A percentile compares a stretch with the other conserved stretches of the same genome.
Evolutionary conservation across 2,113 vertebrate species (phyloP).

Genomic region (Edolisoma coerulescens): DNA sequence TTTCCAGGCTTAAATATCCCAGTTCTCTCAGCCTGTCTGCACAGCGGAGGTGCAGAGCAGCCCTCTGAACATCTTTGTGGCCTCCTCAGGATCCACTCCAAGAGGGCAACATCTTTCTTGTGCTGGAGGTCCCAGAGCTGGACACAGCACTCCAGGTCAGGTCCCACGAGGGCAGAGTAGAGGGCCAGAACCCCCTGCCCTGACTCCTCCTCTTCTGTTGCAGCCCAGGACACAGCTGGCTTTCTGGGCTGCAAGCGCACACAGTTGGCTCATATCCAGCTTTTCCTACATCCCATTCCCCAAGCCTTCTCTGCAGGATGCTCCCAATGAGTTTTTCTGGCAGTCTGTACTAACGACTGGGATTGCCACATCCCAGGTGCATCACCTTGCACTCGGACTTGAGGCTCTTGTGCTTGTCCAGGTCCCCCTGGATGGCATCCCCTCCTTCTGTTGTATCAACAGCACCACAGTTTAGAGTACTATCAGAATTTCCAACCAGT

Average conservation of each 20-base stretch:
- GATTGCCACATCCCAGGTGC: too few species aligned
- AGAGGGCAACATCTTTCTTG: background rate
- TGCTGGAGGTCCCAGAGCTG: too few species aligned
- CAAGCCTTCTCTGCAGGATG: background rate
- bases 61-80: background rate
- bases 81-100: background rate
- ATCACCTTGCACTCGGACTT: background rate
- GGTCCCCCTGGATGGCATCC: background rate
- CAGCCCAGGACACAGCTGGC: background rate
- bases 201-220: background rate
- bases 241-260: background rate
- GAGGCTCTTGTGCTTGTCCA: background rate
- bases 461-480: background rate
- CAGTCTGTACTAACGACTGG: background rate
- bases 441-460: background rate
- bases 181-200: background rate
- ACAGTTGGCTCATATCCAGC: background rate
- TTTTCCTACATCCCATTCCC: background rate
- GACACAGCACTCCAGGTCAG: background rate
- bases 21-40: background rate
- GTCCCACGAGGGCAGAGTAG: rapidly evolving
- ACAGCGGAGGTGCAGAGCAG: background rate
- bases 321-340: background rate
- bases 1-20: background rate
- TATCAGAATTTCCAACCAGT: background rate